phyloP scores from a whole-genome alignment of 2,888 invertebrate species.

The Stictocephala bisonia region DNA sequence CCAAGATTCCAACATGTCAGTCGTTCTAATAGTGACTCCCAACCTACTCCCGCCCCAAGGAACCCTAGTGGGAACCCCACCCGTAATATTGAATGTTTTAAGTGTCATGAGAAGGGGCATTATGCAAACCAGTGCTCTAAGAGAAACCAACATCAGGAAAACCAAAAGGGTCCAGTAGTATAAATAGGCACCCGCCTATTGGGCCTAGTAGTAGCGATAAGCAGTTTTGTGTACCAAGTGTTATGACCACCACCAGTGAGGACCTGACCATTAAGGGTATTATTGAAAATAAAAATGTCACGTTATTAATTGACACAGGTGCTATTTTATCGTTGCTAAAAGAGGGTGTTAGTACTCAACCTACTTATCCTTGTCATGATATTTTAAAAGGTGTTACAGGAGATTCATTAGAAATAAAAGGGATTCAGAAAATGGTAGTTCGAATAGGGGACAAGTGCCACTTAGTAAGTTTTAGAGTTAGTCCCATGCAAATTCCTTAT shows the following conservation, averaged over 20 bases:
- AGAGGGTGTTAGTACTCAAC: slow-evolving; percentile 2
- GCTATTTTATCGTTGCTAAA: neutral
- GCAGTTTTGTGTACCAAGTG: neutral
- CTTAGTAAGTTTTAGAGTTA: neutral
- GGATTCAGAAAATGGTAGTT: slow-evolving; percentile 9
- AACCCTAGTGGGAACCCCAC: too few relatives aligned
- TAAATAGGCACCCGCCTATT: neutral
- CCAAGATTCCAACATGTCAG: too few relatives aligned
- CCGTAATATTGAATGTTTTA: too few relatives aligned
- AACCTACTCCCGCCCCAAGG: too few relatives aligned
- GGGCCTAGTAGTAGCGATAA: neutral
- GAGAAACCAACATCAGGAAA: too few relatives aligned
- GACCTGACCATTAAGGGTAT: slow-evolving; percentile 7
- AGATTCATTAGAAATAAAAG: neutral
- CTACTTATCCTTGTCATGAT: neutral
- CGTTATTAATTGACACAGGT: neutral
- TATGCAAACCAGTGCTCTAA: too few relatives aligned
- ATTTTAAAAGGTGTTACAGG: neutral
- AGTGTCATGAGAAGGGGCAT: too few relatives aligned
- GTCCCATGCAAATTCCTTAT: neutral
- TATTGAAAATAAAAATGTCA: slow-evolving; percentile 6
- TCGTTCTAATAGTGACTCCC: too few relatives aligned
- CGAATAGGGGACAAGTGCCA: neutral
- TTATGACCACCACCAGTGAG: neutral
- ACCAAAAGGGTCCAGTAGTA: too few relatives aligned